Evolutionary conservation across 2,797 vertebrate genomes (phyloP).

Genomic region (Geotrypetes seraphini): DNA sequence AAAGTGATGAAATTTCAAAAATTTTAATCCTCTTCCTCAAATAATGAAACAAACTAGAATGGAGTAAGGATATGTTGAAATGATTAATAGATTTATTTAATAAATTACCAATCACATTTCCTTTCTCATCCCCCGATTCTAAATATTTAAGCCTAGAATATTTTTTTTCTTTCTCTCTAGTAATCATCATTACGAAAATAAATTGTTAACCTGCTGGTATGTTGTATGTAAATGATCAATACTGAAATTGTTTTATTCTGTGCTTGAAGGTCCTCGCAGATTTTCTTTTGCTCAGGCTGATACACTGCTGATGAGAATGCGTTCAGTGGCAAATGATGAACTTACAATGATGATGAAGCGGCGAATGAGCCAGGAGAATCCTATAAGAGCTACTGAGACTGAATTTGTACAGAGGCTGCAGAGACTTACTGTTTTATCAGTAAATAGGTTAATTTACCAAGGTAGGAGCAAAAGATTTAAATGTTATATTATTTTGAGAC

Average conservation of each 20-base stretch:
- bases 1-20: no score
- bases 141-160: no score
- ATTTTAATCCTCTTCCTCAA: no score
- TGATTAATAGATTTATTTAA: constrained; percentile 3
- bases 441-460: constrained; percentile 88
- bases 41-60: no score
- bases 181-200: neutral
- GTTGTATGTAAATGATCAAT: neutral
- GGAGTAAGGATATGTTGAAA: no score
- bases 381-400: constrained; percentile 73
- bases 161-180: neutral
- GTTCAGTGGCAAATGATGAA: constrained; percentile 85
- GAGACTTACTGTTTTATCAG: constrained; percentile 77
- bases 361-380: constrained; percentile 91
- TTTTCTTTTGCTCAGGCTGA: constrained; percentile 80
- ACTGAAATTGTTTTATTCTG: no score
- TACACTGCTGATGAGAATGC: constrained; percentile 83
- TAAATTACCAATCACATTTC: no score
- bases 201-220: no score
- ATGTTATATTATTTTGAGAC: neutral
- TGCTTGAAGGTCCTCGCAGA: constrained; percentile 65
- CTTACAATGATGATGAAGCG: constrained; percentile 89
- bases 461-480: constrained; percentile 44
- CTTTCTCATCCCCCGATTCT: no score
- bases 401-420: constrained; percentile 88